Percentiles rank a stretch among this genome's conserved stretches.
These are phyloP conservation scores for Otocyon megalotis DNA, from an alignment of 2,113 vertebrate species.

Conservation along the genomic window DNA sequence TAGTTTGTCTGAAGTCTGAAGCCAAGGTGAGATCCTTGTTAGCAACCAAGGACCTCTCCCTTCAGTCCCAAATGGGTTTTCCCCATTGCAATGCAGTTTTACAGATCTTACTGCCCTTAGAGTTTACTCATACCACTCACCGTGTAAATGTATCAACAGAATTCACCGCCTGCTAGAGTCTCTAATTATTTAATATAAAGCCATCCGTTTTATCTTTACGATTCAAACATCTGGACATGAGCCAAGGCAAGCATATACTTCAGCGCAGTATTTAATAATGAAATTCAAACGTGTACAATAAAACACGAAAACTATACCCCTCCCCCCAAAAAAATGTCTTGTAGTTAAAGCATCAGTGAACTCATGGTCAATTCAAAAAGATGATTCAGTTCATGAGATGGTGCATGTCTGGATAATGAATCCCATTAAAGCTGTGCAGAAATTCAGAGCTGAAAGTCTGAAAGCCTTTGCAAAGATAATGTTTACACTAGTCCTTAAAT, in stretches of 20 bases:
- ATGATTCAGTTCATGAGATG: conserved; percentile 53
- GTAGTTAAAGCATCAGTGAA: conserved; percentile 47
- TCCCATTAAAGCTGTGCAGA: neutral
- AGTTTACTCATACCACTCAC: neutral
- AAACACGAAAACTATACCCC: neutral
- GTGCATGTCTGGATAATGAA: conserved; percentile 47
- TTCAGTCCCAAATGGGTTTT: neutral
- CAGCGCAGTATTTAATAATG: neutral
- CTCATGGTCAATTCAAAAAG: conserved; percentile 51
- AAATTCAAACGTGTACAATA: neutral
- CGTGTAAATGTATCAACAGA: neutral
- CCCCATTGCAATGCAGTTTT: neutral
- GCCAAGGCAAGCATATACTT: neutral
- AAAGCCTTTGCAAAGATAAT: neutral
- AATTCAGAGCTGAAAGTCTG: conserved; percentile 36
- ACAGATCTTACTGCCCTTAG: neutral
- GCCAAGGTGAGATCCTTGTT: neutral
- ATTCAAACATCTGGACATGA: neutral
- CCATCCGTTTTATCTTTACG: neutral
- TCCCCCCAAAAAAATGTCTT: neutral
- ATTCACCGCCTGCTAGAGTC: neutral
- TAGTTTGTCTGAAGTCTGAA: neutral
- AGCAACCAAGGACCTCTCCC: neutral
- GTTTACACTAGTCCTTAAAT: neutral
- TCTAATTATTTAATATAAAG: neutral